Conservation (phyloP, 2,888 invertebrate genomes). For the Microdon myrmicae region DNA sequence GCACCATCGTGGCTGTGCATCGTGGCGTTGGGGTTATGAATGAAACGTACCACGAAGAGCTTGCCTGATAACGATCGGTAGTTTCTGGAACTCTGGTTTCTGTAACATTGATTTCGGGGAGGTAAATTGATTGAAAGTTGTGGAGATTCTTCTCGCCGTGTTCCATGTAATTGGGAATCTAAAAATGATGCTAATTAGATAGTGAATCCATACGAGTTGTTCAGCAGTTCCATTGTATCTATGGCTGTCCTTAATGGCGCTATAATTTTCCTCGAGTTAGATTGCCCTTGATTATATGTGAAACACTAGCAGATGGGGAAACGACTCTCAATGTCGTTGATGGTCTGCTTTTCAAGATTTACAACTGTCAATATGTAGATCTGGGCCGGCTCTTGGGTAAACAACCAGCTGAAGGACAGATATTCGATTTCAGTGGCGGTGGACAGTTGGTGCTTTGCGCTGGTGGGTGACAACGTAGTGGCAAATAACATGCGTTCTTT, state of each 20-base stretch:
- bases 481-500: no score
- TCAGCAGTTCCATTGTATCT: no score
- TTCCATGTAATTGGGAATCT: constrained; percentile 35
- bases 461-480: no score
- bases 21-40: constrained; percentile 26
- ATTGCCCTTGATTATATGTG: constrained; percentile 41
- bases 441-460: no score
- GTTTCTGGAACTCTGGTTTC: constrained; percentile 6
- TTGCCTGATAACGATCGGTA: constrained; percentile 41
- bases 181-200: constrained; percentile 47
- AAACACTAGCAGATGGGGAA: constrained; percentile 35
- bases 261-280: constrained; percentile 46
- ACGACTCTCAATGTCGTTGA: no score
- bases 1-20: constrained; percentile 14
- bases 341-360: no score
- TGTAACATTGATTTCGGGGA: constrained; percentile 18
- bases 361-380: no score
- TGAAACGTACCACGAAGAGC: constrained; percentile 25
- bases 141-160: constrained; percentile 14
- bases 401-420: no score
- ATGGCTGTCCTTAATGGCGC: constrained; percentile 29
- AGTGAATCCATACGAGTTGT: constrained; percentile 31
- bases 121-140: constrained; percentile 34
- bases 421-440: no score
- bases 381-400: no score